Conservation (phyloP, 1,140 invertebrate species). For the Scaptomyza montana region DNA sequence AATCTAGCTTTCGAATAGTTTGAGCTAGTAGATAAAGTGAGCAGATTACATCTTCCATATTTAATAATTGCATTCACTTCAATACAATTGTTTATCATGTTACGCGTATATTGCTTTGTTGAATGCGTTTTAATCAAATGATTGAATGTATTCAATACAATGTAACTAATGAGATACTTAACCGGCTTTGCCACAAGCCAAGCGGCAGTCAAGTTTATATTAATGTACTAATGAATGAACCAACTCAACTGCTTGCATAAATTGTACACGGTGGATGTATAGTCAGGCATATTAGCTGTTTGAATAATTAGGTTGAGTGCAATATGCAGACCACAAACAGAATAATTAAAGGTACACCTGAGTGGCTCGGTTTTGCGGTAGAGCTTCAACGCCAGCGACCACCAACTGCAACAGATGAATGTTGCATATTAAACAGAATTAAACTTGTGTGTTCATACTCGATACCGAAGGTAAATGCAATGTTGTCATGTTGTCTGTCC, state of each 20-base stretch:
- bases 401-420: neutral
- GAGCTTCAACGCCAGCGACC: neutral
- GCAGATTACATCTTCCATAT: too few relatives aligned
- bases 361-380: conserved; percentile 26
- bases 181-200: conserved; percentile 55
- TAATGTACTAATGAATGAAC: conserved; percentile 22
- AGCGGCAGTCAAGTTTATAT: conserved; percentile 16
- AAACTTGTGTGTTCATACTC: neutral
- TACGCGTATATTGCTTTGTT: conserved; percentile 34
- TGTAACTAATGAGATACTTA: conserved; percentile 74
- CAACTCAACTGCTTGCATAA: neutral
- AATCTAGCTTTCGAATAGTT: neutral
- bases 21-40: neutral
- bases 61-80: neutral
- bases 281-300: neutral
- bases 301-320: conserved; percentile 67
- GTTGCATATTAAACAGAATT: neutral
- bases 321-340: conserved; percentile 43
- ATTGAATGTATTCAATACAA: conserved; percentile 56
- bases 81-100: neutral
- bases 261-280: conserved; percentile 15
- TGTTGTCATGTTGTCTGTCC: too few relatives aligned
- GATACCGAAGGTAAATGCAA: too few relatives aligned
- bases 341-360: conserved; percentile 47
- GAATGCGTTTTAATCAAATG: conserved; percentile 43